These are phyloP conservation scores for Kryptopterus vitreolus DNA, from an alignment of 2,797 vertebrate species.

Conservation along the genomic window DNA sequence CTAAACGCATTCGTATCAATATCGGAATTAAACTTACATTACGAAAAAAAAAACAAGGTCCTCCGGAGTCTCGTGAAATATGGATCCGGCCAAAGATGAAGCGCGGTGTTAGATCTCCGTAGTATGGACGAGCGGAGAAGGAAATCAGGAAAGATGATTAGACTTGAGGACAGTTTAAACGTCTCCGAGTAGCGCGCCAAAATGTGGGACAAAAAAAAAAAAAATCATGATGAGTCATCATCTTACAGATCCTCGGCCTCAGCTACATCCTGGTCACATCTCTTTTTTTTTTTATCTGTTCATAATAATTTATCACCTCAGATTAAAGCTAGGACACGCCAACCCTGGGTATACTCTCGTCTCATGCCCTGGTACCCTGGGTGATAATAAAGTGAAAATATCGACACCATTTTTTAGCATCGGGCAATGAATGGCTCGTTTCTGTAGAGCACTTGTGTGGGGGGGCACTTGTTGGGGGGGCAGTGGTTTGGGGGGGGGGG, in stretches of 20 bases:
- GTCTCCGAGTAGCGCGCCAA: background rate
- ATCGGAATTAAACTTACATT: background rate
- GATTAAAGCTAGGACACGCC: background rate
- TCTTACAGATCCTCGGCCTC: background rate
- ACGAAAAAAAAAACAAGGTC: conserved; percentile 17
- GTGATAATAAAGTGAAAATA: background rate
- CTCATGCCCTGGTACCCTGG: background rate
- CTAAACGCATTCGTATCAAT: conserved; percentile 23
- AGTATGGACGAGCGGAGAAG: background rate
- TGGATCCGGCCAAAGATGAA: too few species aligned
- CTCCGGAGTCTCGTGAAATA: background rate
- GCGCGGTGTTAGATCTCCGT: too few species aligned
- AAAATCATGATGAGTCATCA: background rate
- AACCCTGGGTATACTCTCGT: background rate
- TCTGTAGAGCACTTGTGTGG: background rate
- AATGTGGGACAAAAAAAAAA: background rate
- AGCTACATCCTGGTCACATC: too few species aligned
- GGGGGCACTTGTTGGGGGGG: too few species aligned
- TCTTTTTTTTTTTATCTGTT: too few species aligned
- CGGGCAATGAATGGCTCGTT: background rate
- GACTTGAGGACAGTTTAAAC: background rate
- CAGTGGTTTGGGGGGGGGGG: too few species aligned
- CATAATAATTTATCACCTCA: background rate
- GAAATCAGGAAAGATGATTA: background rate
- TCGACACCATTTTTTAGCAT: background rate